Evolutionary conservation across 2,797 vertebrate species (phyloP).

Genomic region (Cirrhinus molitorella): DNA sequence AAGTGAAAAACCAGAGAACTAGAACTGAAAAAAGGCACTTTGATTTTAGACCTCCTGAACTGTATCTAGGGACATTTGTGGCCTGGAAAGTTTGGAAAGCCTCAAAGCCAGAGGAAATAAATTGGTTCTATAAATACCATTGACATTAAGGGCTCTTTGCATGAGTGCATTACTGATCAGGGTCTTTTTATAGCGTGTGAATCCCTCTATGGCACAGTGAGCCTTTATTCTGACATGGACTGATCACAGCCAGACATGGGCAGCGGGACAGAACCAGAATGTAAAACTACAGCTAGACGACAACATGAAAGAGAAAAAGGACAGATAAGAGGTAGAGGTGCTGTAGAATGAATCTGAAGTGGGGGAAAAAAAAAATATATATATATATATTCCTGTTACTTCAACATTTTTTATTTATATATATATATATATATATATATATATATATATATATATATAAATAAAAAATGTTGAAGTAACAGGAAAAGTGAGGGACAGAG

Average conservation of each 20-base stretch:
- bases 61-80: constrained; percentile 65
- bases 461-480: background rate
- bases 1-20: constrained; percentile 37
- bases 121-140: constrained; percentile 72
- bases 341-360: background rate
- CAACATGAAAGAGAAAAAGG: constrained; percentile 35
- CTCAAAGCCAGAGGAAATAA: constrained; percentile 69
- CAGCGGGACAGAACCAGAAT: constrained; percentile 36
- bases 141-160: constrained; percentile 58
- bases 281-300: constrained; percentile 34
- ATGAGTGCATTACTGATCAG: constrained; percentile 57
- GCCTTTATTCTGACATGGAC: constrained; percentile 13
- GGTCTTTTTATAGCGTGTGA: constrained; percentile 68
- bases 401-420: background rate
- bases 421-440: no score
- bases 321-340: background rate
- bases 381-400: constrained; percentile 36
- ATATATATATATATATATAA: no score
- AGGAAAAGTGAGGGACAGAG: background rate
- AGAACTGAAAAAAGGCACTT: constrained; percentile 6
- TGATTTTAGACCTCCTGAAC: constrained; percentile 39
- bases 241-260: constrained; percentile 1
- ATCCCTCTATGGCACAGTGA: constrained; percentile 55
- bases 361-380: background rate
- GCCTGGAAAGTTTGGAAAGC: constrained; percentile 67